Base-by-base conservation (phyloP, 2,113 vertebrate genomes). In the Microcebus ravelobensis region DNA sequence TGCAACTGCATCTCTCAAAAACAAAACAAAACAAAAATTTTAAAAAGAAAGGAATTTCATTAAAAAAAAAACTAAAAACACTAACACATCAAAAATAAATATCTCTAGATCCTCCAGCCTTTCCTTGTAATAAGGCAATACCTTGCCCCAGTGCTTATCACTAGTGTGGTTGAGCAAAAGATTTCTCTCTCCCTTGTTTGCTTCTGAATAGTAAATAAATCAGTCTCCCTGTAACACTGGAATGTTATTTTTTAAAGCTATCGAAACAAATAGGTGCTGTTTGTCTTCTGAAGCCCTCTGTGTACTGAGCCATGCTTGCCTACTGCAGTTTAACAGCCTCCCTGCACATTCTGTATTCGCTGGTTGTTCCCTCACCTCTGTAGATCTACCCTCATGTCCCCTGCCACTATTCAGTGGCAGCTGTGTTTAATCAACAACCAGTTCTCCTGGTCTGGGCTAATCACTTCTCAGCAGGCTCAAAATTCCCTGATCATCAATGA, bases 401-500 rank as follows among this genome's bases (percentile, higher is more conserved):
- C 52, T 55, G 83, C 87, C 42, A 48, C 87, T 82, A 88, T 91
- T 71, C 67, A 90, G 63, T 12, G 17, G 90, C 45, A 88, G 71
- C 39, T 91, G 71, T 93, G 90, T 96, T 96, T 97, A 97, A 96
- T 97, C 80, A 96, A 79, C 67, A 94, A 88, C 92, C 34, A 97
- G 94, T 34, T 83, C 92, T 96, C 70, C 84, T 91, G 77, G 57
- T 96, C 87, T 96, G 59, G 50, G 94, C 87, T 91, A 96, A 87
- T 93, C 85, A 97, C 90, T 95, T 96, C 87, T 91, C 90, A 92
- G 61, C n/a, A 86, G 36, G 42, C 25, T 82, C 93, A 92, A 90
- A 95, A 90, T 87, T 95, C 76, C 59, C 94, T 87, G 68, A 77
- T 93, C 39, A 89, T 95, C 93, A 83, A 23, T 83, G 65, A 45